phyloP scores from a whole-genome alignment of 2,113 vertebrate species.

The Phylloscopus trochiloides region DNA sequence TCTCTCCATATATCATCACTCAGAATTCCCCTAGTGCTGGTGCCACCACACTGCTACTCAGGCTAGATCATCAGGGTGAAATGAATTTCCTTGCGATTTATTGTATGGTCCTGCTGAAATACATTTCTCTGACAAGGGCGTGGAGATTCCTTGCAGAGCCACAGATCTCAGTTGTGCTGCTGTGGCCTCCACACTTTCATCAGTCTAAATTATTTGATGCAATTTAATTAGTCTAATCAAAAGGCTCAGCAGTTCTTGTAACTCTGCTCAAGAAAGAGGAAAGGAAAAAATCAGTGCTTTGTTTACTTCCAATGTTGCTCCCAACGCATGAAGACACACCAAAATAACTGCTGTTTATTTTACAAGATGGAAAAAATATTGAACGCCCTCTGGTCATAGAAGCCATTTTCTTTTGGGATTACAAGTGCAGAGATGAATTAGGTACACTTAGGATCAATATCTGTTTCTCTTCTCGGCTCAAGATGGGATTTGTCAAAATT shows the following conservation, averaged over 20 bases:
- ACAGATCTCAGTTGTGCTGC: neutral
- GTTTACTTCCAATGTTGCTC: conserved; percentile 73
- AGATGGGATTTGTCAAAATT: conserved; percentile 88
- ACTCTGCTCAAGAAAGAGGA: conserved; percentile 29
- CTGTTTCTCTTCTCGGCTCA: conserved; percentile 85
- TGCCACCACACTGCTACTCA: neutral
- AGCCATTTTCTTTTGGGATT: conserved; percentile 87
- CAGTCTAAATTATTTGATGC: conserved; percentile 61
- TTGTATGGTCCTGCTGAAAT: neutral
- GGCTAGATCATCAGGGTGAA: conserved; percentile 6
- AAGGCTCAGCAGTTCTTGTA: conserved; percentile 36
- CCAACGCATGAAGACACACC: conserved; percentile 74
- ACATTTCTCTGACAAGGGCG: neutral
- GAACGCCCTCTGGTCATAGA: conserved; percentile 82
- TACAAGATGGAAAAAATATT: conserved; percentile 88
- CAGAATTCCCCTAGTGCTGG: neutral
- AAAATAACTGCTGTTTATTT: conserved; percentile 87
- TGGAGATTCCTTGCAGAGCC: neutral
- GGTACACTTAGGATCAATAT: conserved; percentile 88
- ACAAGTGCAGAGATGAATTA: conserved; percentile 88
- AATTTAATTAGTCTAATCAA: conserved; percentile 72
- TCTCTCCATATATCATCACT: conserved; percentile 14
- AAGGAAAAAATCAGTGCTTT: conserved; percentile 55
- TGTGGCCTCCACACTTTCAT: conserved; percentile 33
- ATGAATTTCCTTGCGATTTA: conserved; percentile 48